A percentile compares a stretch with the other conserved stretches of the same genome.
Evolutionary conservation across 1,140 invertebrate species (phyloP).

Genomic region (Drusus annulatus): DNA sequence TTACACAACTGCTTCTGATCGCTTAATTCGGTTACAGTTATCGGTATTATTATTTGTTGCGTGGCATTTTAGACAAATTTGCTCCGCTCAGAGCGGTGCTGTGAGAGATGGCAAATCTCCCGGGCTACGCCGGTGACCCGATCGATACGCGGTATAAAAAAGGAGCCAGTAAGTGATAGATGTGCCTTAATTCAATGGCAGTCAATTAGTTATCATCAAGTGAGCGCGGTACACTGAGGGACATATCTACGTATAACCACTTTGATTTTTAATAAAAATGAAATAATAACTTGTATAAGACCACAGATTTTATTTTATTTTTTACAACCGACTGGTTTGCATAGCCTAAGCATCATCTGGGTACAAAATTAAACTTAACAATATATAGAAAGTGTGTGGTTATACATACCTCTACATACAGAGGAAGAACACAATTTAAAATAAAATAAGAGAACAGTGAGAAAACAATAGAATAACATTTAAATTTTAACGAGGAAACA

Average conservation of each 20-base stretch:
- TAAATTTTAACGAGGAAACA: too few species aligned
- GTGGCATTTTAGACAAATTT: constrained; percentile 4
- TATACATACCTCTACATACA: too few species aligned
- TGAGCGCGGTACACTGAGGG: not conserved
- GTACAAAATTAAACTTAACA: too few species aligned
- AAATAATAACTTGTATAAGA: too few species aligned
- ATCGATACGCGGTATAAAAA: constrained; percentile 19
- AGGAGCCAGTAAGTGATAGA: constrained; percentile 48
- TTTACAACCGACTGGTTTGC: too few species aligned
- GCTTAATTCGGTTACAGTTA: constrained; percentile 2
- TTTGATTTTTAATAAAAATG: too few species aligned
- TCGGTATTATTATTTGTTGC: not conserved
- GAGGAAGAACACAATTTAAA: too few species aligned
- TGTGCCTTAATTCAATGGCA: constrained; percentile 51
- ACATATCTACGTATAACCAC: not conserved
- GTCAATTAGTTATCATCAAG: constrained; percentile 55
- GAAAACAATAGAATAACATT: too few species aligned
- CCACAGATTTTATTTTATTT: too few species aligned
- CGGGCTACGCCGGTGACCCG: not conserved
- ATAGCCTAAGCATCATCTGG: too few species aligned
- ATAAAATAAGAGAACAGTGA: too few species aligned
- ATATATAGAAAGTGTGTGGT: too few species aligned
- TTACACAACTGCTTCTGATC: constrained; percentile 4
- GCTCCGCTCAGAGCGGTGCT: not conserved
- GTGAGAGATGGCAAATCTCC: constrained; percentile 24